These are phyloP conservation scores for Lutra lutra DNA, from an alignment of 2,797 vertebrate species.

Conservation along the genomic window DNA sequence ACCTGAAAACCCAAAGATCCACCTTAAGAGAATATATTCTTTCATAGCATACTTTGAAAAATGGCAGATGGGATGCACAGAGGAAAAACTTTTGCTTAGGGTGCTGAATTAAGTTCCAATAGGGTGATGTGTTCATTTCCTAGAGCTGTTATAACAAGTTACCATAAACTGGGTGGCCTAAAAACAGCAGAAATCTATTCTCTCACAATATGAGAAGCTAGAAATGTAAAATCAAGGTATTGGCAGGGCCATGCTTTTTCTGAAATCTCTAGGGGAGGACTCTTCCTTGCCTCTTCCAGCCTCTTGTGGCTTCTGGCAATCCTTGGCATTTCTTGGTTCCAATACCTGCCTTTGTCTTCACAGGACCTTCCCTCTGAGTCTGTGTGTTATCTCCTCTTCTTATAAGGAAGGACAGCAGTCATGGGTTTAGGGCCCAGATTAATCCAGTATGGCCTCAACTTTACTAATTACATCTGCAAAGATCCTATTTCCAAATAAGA, in stretches of 20 bases:
- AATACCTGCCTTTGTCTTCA: background rate
- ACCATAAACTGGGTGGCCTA: background rate
- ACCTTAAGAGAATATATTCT: background rate
- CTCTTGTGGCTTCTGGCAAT: background rate
- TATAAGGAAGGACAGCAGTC: background rate
- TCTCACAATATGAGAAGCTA: background rate
- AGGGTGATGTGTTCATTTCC: background rate
- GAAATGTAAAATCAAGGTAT: background rate
- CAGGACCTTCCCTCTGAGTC: background rate
- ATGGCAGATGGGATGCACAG: background rate
- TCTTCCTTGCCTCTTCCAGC: background rate
- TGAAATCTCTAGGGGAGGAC: background rate
- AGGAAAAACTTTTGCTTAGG: background rate
- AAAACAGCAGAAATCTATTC: background rate
- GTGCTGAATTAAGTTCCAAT: background rate
- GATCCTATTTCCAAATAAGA: conserved; percentile 4
- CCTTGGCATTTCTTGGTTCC: background rate
- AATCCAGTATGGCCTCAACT: background rate
- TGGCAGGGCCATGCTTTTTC: background rate
- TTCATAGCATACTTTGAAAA: conserved; percentile 21
- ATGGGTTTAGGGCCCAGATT: background rate
- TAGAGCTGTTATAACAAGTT: background rate
- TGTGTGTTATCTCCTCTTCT: background rate
- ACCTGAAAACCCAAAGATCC: background rate
- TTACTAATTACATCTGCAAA: background rate